Conservation (phyloP, 2,888 invertebrate species). For the Polymixis flavicincta region DNA sequence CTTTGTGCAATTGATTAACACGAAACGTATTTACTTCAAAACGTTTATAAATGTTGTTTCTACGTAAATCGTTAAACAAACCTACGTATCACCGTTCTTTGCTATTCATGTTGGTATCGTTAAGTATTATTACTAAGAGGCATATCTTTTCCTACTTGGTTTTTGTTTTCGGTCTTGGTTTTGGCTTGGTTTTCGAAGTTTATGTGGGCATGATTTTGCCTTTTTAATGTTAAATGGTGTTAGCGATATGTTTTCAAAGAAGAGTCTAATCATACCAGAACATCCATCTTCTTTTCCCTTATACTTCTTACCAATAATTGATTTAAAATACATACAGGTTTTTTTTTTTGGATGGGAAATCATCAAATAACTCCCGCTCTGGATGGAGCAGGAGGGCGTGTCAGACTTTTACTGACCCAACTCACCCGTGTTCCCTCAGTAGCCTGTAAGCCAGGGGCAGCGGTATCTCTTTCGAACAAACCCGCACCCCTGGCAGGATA, state of each 20-base stretch:
- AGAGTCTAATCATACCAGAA: not conserved
- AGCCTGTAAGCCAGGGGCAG: no score
- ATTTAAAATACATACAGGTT: no score
- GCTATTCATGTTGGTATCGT: not conserved
- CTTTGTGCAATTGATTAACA: conserved; percentile 51
- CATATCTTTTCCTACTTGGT: not conserved
- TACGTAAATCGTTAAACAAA: conserved; percentile 6
- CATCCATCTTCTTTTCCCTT: no score
- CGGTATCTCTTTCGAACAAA: no score
- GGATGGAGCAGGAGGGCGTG: no score
- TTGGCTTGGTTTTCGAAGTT: conserved; percentile 5
- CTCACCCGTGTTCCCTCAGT: no score
- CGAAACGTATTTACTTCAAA: conserved; percentile 13
- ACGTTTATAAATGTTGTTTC: conserved; percentile 9
- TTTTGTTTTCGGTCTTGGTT: not conserved
- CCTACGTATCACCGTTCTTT: not conserved
- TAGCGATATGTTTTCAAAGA: not conserved
- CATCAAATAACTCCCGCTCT: no score
- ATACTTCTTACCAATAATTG: no score
- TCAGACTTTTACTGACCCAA: no score
- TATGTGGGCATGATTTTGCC: not conserved
- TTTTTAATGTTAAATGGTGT: not conserved
- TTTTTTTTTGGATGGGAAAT: no score
- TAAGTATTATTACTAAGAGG: not conserved
- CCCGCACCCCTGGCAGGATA: no score